Conservation (phyloP, 2,888 invertebrate genomes). For the Capitulum mitella region DNA sequence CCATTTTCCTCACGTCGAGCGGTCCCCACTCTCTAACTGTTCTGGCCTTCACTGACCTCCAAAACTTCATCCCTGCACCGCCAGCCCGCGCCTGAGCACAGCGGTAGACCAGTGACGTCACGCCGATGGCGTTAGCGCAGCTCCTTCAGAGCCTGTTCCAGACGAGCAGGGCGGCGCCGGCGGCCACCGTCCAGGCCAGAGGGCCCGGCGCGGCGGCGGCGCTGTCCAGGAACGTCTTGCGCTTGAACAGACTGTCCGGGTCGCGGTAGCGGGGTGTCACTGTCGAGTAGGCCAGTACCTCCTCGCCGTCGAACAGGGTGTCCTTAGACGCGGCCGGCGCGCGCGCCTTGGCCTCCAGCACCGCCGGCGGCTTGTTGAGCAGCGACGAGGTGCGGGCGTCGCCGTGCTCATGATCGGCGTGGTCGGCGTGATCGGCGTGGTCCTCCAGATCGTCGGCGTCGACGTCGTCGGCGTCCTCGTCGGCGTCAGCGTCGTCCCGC, state of each 20-base stretch:
- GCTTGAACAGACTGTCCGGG: slow-evolving; percentile 18
- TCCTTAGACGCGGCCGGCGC: not conserved
- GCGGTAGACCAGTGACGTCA: not conserved
- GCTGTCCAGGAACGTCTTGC: slow-evolving; percentile 15
- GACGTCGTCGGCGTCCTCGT: not conserved
- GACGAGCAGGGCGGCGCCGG: not conserved
- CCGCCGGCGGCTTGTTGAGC: not conserved
- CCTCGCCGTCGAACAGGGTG: not conserved
- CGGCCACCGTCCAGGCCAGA: not conserved
- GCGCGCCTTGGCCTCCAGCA: not conserved
- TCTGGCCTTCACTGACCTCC: too few species aligned
- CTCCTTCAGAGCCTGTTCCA: not conserved
- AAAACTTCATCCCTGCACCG: too few species aligned
- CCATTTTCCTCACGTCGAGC: too few species aligned
- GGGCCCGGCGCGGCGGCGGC: not conserved
- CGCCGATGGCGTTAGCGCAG: not conserved
- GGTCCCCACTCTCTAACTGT: too few species aligned
- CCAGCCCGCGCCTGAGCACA: not conserved
- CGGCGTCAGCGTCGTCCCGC: not conserved
- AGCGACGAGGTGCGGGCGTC: not conserved
- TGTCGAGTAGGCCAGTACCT: not conserved
- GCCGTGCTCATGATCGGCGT: not conserved
- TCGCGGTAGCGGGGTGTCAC: slow-evolving; percentile 5
- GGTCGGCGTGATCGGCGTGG: slow-evolving; percentile 13
- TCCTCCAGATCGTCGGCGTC: not conserved